Evolutionary conservation across 2,797 vertebrate species (phyloP).

Genomic region (Melanotaenia pygmaea): DNA sequence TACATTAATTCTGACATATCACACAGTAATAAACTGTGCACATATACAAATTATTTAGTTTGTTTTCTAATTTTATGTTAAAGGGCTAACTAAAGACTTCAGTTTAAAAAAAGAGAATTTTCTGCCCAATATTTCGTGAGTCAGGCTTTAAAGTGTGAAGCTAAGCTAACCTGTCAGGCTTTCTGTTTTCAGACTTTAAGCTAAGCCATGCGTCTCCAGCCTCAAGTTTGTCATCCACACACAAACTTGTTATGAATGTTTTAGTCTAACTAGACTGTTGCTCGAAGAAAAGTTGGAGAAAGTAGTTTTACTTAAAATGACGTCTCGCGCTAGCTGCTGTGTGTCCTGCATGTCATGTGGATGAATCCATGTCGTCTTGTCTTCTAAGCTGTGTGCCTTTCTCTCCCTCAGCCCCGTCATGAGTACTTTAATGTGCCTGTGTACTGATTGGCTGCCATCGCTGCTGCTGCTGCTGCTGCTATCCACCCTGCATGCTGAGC

Average conservation of each 20-base stretch:
- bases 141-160: neutral
- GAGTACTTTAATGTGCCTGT: slow-evolving; percentile 99
- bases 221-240: neutral
- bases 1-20: no score
- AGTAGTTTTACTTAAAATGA: slow-evolving; percentile 8
- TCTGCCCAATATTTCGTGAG: no score
- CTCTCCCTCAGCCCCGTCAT: slow-evolving; percentile 94
- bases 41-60: no score
- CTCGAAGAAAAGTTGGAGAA: neutral
- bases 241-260: neutral
- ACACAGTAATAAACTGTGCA: no score
- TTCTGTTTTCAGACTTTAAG: neutral
- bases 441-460: slow-evolving; percentile 91
- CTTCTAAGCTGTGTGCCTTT: slow-evolving; percentile 88
- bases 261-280: neutral
- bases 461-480: slow-evolving; percentile 81
- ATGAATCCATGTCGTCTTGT: slow-evolving; percentile 50
- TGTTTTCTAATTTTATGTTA: no score
- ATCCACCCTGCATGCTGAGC: slow-evolving; percentile 87
- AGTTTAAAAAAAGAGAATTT: no score
- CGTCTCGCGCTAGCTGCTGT: slow-evolving; percentile 22
- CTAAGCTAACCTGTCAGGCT: neutral
- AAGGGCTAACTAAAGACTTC: no score
- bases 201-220: neutral
- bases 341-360: slow-evolving; percentile 51